These are phyloP conservation scores for Bombus huntii DNA, from an alignment of 1,140 invertebrate species.

Conservation along the genomic window DNA sequence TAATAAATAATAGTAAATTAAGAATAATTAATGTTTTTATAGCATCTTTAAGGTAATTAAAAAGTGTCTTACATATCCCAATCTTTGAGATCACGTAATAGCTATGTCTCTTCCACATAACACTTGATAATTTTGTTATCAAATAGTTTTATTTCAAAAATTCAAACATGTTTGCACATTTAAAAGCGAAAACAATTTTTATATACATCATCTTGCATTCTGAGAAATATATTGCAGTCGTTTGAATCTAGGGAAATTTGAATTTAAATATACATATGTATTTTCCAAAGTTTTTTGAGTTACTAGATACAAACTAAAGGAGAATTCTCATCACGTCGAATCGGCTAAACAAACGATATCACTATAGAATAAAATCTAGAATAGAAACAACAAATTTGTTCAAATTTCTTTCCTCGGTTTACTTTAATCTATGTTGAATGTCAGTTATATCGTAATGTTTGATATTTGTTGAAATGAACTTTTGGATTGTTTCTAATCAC, in stretches of 20 bases:
- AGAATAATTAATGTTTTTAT: too few relatives aligned
- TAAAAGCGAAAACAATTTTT: neutral
- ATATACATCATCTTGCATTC: neutral
- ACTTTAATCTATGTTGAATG: slow-evolving; percentile 33
- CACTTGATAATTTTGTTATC: neutral
- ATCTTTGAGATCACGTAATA: neutral
- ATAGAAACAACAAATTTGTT: slow-evolving; percentile 21
- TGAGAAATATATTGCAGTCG: neutral
- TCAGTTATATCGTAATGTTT: slow-evolving; percentile 42
- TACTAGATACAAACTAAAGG: slow-evolving; percentile 5
- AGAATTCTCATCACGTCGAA: neutral
- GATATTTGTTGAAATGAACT: slow-evolving; percentile 22
- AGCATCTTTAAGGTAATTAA: too few relatives aligned
- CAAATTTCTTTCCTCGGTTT: slow-evolving; percentile 39
- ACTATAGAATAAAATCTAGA: slow-evolving; percentile 17
- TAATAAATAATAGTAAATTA: too few relatives aligned
- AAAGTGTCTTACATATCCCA: neutral
- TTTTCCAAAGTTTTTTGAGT: too few relatives aligned
- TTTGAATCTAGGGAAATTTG: neutral
- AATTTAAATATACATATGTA: neutral
- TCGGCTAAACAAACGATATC: neutral
- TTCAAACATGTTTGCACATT: neutral
- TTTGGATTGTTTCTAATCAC: slow-evolving; percentile 28
- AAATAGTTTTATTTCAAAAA: neutral
- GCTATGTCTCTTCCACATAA: neutral